Base-by-base conservation (phyloP, 2,797 vertebrate species). In the Telmatherina bonti region DNA sequence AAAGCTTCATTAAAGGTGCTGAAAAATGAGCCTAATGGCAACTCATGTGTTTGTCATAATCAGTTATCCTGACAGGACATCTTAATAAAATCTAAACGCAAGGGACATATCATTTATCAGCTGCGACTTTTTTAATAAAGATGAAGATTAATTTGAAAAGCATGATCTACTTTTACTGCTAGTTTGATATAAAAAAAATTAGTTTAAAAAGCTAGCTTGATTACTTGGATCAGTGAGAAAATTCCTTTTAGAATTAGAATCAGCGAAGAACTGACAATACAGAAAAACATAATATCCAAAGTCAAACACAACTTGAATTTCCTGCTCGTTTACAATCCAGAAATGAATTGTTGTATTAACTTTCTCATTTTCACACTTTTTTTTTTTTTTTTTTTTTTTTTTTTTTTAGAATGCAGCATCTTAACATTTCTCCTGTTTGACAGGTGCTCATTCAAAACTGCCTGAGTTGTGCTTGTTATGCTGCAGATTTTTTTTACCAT, bases 391-490 rank as follows among this genome's bases (percentile, higher is more conserved):
- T 79, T 73, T 27, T 45, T 63, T n/a, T n/a, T n/a, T 65, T 24
- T 62, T 27, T 79, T 73, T 27, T 45, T 63, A 74, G 33, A 64
- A 62, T 10, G 2, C 1, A 20, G 52, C 33, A 4, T 67, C 78
- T 74, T 58, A 18, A 30, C 55, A 30, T 11, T 51, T 45, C 36
- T 77, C 62, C 45, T 18, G 53, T 68, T 69, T 79, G 84, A 86
- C 77, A 81, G 82, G 59, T 73, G 53, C 74, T 89, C 13, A 43
- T 82, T 89, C 80, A 86, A 67, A 86, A 78, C 56, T 52, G 62
- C 33, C 55, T 6, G 33, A 60, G 43, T 77, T 75, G 67, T 58
- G 63, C 67, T 78, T 52, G 74, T 68, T 63, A 12, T 58, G 76
- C 72, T 76, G 61, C 65, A 45, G 59, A 76, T 85, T 78, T 72